Conservation (phyloP, 2,888 invertebrate genomes). For the Eupithecia vulgata region DNA sequence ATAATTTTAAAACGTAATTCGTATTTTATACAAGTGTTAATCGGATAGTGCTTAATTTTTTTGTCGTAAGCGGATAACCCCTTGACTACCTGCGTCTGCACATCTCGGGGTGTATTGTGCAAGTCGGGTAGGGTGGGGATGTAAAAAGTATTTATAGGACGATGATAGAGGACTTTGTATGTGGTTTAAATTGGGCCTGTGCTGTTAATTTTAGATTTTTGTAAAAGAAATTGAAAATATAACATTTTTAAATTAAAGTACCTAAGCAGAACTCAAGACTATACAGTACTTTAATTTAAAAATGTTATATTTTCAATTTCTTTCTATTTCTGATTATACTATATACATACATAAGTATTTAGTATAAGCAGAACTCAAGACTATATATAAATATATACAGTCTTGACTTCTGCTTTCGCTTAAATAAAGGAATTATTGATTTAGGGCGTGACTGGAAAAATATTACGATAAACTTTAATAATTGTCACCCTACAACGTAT, state of each 20-base stretch:
- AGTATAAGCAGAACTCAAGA: too few species aligned
- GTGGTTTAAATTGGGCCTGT: neutral
- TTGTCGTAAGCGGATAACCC: conserved; percentile 84
- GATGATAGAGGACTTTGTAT: neutral
- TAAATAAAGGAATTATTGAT: neutral
- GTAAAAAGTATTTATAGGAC: conserved; percentile 35
- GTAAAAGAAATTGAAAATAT: neutral
- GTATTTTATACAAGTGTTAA: conserved; percentile 76
- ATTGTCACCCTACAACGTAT: conserved; percentile 61
- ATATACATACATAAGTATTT: too few species aligned
- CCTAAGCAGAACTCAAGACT: too few species aligned
- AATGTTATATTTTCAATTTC: neutral
- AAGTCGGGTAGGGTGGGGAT: conserved; percentile 64
- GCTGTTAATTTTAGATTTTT: neutral
- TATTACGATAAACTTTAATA: conserved; percentile 34
- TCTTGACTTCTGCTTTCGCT: neutral
- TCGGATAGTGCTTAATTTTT: conserved; percentile 75
- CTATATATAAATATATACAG: too few species aligned
- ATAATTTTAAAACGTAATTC: conserved; percentile 65
- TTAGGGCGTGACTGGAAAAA: neutral
- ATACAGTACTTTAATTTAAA: neutral
- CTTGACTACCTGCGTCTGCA: conserved; percentile 77
- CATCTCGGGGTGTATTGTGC: conserved; percentile 45
- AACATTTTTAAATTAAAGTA: neutral
- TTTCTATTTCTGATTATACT: too few species aligned